A percentile compares a stretch with the other conserved stretches of the same genome.
These are phyloP conservation scores for Microcebus jonahi DNA, from an alignment of 2,113 vertebrate species.

Conservation along the genomic window DNA sequence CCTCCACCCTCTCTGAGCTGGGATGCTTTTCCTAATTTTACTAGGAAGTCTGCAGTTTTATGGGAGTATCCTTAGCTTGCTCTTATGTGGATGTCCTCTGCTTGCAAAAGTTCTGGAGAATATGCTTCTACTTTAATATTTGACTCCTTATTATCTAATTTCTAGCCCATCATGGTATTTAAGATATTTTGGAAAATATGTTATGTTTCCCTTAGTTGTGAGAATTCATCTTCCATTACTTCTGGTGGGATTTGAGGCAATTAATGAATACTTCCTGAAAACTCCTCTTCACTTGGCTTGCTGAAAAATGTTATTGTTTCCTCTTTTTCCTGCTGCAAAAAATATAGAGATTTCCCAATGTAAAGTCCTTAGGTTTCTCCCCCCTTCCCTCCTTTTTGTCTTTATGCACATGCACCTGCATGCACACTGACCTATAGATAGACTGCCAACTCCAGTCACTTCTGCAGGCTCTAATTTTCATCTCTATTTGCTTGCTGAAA, in stretches of 20 bases:
- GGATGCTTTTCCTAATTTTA: background rate
- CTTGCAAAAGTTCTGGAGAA: background rate
- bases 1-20: background rate
- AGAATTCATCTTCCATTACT: background rate
- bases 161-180: background rate
- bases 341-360: background rate
- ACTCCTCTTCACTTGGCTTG: background rate
- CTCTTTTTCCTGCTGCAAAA: background rate
- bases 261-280: background rate
- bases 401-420: accelerated
- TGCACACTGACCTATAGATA: background rate
- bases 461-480: background rate
- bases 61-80: background rate
- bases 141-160: background rate
- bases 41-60: background rate
- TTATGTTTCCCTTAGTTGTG: background rate
- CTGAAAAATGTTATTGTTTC: background rate
- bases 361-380: background rate
- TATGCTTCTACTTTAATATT: background rate
- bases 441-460: too few species aligned
- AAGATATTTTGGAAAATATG: background rate
- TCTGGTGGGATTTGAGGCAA: background rate
- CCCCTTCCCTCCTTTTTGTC: too few species aligned
- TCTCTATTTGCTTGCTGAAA: background rate
- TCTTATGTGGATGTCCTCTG: background rate